These are phyloP conservation scores for Podarcis muralis DNA, from an alignment of 2,113 vertebrate genomes.

Conservation along the genomic window DNA sequence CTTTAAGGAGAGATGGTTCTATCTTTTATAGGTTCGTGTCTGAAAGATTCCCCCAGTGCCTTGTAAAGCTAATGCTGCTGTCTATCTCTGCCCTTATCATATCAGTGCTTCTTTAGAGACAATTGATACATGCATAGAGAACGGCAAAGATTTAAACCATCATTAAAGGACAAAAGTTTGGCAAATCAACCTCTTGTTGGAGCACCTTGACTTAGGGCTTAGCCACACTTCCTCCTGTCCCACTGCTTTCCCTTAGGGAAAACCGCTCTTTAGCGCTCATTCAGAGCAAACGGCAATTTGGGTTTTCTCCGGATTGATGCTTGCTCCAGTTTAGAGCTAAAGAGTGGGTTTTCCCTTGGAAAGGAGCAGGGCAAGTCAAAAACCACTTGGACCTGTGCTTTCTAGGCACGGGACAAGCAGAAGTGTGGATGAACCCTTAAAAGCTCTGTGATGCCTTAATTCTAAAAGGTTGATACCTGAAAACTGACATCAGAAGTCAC, in stretches of 20 bases:
- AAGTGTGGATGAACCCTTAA: too few species aligned
- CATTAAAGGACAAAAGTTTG: neutral
- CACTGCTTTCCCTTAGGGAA: too few species aligned
- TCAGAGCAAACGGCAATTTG: too few species aligned
- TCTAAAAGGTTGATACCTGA: neutral
- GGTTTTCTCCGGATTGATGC: too few species aligned
- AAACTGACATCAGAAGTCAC: neutral
- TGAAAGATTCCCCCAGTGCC: neutral
- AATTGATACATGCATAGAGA: neutral
- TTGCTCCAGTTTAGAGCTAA: too few species aligned
- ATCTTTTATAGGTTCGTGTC: neutral
- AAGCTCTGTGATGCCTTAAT: accelerated
- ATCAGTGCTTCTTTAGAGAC: neutral
- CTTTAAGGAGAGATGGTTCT: neutral
- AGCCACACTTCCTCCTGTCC: too few species aligned
- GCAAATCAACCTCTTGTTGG: neutral
- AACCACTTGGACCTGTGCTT: too few species aligned
- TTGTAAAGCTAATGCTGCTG: slow-evolving; percentile 1
- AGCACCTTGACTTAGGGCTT: neutral
- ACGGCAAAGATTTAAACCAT: neutral
- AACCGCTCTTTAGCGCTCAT: too few species aligned
- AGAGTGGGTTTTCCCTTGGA: too few species aligned
- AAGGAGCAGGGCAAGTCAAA: too few species aligned
- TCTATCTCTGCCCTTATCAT: neutral
- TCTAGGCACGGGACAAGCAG: too few species aligned